Percentiles rank a stretch among this genome's conserved stretches.
These are phyloP conservation scores for Bryconaethiops microstoma DNA, from an alignment of 2,797 vertebrate species.

Conservation along the genomic window DNA sequence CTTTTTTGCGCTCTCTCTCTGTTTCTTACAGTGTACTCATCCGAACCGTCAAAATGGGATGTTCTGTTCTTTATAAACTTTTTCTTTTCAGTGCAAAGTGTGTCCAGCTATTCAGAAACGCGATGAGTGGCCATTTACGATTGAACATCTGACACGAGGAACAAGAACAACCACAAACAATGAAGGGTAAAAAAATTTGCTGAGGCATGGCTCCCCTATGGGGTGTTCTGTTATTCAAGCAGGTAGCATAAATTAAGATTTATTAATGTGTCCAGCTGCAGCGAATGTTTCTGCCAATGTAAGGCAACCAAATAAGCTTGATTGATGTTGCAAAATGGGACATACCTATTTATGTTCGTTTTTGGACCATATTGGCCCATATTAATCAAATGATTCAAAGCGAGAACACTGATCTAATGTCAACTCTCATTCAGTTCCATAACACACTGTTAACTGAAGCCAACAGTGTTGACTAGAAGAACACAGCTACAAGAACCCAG, in stretches of 20 bases:
- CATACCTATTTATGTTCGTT: too few relatives aligned
- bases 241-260: slow-evolving; percentile 55
- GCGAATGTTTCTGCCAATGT: slow-evolving; percentile 21
- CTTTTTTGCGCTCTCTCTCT: not conserved
- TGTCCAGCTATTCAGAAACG: slow-evolving; percentile 10
- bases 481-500: too few relatives aligned
- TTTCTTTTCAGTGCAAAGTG: not conserved
- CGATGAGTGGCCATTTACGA: slow-evolving; percentile 42
- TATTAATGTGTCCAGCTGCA: slow-evolving; percentile 41
- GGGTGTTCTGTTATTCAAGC: slow-evolving; percentile 46
- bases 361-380: too few relatives aligned
- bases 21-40: slow-evolving; percentile 8
- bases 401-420: too few relatives aligned
- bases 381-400: too few relatives aligned
- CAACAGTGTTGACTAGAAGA: too few relatives aligned
- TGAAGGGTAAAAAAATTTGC: slow-evolving; percentile 40
- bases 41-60: slow-evolving; percentile 2
- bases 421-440: too few relatives aligned
- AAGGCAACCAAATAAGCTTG: slow-evolving; percentile 23
- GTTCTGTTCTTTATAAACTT: slow-evolving; percentile 16
- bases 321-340: not conserved
- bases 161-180: slow-evolving; percentile 23
- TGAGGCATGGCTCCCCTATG: slow-evolving; percentile 40
- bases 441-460: too few relatives aligned
- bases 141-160: slow-evolving; percentile 42